These are phyloP conservation scores for Anguilla anguilla DNA, from an alignment of 2,797 vertebrate species.

Conservation along the genomic window DNA sequence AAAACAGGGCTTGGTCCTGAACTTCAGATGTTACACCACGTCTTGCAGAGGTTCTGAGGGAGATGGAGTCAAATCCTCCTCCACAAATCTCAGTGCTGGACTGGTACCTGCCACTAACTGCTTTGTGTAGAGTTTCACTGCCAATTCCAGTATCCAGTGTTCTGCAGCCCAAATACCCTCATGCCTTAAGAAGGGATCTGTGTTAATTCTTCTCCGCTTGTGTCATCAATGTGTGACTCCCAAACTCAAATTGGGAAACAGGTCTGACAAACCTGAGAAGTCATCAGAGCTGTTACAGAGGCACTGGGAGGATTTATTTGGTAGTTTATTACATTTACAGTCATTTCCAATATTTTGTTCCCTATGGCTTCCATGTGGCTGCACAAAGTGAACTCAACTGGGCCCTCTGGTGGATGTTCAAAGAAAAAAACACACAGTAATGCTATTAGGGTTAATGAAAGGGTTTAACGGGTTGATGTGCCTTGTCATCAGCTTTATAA, in stretches of 20 bases:
- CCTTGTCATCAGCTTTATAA: not conserved
- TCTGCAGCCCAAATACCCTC: not conserved
- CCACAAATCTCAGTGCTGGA: not conserved
- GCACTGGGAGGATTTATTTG: not conserved
- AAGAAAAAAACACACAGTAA: not conserved
- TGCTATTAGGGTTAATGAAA: not conserved
- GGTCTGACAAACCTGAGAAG: not conserved
- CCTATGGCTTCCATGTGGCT: not conserved
- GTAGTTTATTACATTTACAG: not conserved
- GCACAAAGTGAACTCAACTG: not conserved
- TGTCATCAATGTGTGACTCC: not conserved
- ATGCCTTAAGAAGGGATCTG: not conserved
- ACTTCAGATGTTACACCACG: too few species aligned
- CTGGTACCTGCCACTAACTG: not conserved
- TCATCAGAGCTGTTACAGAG: not conserved
- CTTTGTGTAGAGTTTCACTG: not conserved
- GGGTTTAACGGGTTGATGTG: not conserved
- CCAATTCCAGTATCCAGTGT: not conserved
- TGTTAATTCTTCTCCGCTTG: not conserved
- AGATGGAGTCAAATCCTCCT: not conserved
- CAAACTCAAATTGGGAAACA: not conserved
- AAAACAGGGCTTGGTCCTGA: too few species aligned
- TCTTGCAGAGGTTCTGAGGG: not conserved
- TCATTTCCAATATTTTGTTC: not conserved
- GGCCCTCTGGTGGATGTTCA: not conserved